These are phyloP conservation scores for Allenopithecus nigroviridis DNA, from an alignment of 2,797 vertebrate species.

Conservation along the genomic window DNA sequence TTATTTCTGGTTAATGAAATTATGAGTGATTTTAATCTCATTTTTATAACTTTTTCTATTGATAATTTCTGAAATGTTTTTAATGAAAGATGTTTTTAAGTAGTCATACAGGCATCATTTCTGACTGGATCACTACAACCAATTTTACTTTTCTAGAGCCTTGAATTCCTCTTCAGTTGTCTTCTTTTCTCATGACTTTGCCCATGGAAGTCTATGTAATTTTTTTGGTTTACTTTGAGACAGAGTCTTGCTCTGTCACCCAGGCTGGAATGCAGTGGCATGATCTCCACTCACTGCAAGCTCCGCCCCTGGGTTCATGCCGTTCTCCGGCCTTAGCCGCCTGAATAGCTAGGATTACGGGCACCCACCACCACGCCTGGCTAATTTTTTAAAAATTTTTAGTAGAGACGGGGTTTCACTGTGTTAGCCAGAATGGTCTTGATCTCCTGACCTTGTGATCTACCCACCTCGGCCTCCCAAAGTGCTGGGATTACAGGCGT, in stretches of 20 bases:
- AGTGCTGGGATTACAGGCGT: neutral
- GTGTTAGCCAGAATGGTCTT: neutral
- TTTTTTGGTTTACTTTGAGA: neutral
- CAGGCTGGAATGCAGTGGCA: neutral
- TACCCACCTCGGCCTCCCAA: neutral
- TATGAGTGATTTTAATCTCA: slow-evolving; percentile 40
- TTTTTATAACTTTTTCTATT: neutral
- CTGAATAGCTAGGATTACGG: neutral
- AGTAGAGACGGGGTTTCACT: neutral
- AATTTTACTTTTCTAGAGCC: neutral
- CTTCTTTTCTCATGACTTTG: neutral
- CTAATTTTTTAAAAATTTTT: neutral
- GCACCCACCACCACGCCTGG: neutral
- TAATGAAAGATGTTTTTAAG: neutral
- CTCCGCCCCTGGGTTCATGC: neutral
- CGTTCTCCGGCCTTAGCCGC: neutral
- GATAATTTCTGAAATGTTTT: neutral
- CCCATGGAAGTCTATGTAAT: neutral
- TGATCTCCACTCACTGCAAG: neutral
- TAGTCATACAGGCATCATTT: neutral
- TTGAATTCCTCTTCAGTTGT: neutral
- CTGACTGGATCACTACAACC: neutral
- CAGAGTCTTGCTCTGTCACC: neutral
- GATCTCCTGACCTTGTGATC: neutral
- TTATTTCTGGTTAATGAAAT: neutral